Evolutionary conservation across 2,888 invertebrate species (phyloP).

Genomic region (Tinea semifulvella): DNA sequence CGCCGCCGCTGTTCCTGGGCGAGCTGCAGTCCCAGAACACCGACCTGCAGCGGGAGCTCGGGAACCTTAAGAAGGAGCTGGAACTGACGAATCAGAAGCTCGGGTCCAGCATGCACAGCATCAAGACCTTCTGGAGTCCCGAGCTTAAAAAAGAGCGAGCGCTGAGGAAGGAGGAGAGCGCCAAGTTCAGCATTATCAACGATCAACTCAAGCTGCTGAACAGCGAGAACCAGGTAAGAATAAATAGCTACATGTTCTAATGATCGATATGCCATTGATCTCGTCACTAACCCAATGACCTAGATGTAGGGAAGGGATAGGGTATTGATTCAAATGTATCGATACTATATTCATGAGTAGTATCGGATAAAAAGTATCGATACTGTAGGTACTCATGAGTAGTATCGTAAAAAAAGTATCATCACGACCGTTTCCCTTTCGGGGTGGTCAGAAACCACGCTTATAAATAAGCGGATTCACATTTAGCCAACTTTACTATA

Average conservation of each 20-base stretch:
- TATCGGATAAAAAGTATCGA: too few species aligned
- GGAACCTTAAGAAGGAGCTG: constrained; percentile 89
- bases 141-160: constrained; percentile 98
- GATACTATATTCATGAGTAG: too few species aligned
- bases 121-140: constrained; percentile 99
- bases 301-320: too few species aligned
- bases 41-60: constrained; percentile 91
- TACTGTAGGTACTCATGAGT: too few species aligned
- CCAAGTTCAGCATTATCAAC: constrained; percentile 95
- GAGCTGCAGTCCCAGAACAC: constrained; percentile 94
- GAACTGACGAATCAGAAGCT: constrained; percentile 97
- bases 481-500: too few species aligned
- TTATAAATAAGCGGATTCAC: too few species aligned
- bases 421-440: too few species aligned
- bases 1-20: constrained; percentile 77
- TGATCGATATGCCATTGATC: background rate
- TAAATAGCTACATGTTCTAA: background rate
- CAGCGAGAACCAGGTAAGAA: constrained; percentile 92
- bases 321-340: too few species aligned
- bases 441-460: too few species aligned
- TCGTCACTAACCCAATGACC: constrained; percentile 1
- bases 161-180: constrained; percentile 95
- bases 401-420: too few species aligned
- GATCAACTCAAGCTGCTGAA: constrained; percentile 96
- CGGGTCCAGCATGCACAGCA: constrained; percentile 99